Percentiles rank a stretch among this genome's conserved stretches.
phyloP scores from a whole-genome alignment of 2,113 vertebrate genomes.

The Mellivora capensis region DNA sequence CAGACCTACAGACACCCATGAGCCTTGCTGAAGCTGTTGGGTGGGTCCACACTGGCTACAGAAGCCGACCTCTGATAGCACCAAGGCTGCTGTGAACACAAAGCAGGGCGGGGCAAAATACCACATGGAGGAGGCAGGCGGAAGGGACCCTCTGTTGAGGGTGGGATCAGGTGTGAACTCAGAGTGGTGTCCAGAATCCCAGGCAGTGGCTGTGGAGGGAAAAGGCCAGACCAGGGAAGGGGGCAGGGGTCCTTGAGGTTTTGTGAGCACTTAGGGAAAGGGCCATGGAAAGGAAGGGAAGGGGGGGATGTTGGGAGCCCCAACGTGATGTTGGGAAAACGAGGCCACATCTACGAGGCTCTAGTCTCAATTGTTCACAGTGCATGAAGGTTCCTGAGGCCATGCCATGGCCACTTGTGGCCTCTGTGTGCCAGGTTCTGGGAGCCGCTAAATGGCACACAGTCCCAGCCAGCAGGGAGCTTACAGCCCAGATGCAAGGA shows the following conservation, averaged over 20 bases:
- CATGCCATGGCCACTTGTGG: neutral
- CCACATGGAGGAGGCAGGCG: accelerated
- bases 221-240: neutral
- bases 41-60: no score
- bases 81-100: accelerated
- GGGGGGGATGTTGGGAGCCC: neutral
- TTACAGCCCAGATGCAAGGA: neutral
- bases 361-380: neutral
- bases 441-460: neutral
- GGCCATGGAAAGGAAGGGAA: neutral
- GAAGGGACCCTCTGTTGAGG: neutral
- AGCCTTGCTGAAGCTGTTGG: neutral
- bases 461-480: neutral
- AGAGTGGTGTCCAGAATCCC: neutral
- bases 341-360: neutral
- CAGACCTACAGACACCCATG: accelerated
- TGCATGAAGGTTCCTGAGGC: neutral
- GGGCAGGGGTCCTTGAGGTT: neutral
- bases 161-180: neutral
- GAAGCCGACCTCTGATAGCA: neutral
- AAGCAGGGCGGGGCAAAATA: accelerated
- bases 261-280: neutral
- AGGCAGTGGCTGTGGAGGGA: neutral
- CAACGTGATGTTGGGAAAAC: accelerated
- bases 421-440: neutral